These are phyloP conservation scores for Harlomillsia oculata DNA, from an alignment of 1,140 invertebrate genomes.

Conservation along the genomic window DNA sequence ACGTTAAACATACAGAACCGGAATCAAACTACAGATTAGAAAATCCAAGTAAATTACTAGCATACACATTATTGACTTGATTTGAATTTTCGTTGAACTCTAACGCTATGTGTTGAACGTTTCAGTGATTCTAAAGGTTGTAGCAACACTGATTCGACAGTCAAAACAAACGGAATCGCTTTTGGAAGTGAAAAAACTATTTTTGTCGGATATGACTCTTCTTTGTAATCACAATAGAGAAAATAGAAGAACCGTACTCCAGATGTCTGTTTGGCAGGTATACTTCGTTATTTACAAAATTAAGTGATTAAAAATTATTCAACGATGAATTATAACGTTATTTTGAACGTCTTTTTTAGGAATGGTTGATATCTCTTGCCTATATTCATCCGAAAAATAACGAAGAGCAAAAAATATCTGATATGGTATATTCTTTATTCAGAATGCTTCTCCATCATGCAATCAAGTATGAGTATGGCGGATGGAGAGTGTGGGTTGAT, in stretches of 20 bases:
- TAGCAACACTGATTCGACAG: conserved; percentile 91
- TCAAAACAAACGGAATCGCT: conserved; percentile 86
- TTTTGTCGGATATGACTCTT: conserved; percentile 93
- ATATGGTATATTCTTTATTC: conserved; percentile 97
- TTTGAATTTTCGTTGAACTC: neutral
- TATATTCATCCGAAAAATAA: conserved; percentile 93
- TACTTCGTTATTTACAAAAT: conserved; percentile 36
- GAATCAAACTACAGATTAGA: conserved; percentile 89
- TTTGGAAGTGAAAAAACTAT: conserved; percentile 88
- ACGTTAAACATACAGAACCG: conserved; percentile 82
- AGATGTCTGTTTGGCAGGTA: conserved; percentile 99
- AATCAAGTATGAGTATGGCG: conserved; percentile 98
- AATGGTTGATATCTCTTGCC: conserved; percentile 97
- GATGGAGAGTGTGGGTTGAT: conserved; percentile 99
- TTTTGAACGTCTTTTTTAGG: conserved; percentile 46
- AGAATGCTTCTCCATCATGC: conserved; percentile 96
- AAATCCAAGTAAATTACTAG: conserved; percentile 76
- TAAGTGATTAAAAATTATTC: neutral
- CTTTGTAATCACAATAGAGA: conserved; percentile 95
- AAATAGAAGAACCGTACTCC: conserved; percentile 84
- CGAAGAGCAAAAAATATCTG: conserved; percentile 91
- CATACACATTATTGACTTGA: neutral
- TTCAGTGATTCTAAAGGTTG: conserved; percentile 93
- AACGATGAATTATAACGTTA: no score
- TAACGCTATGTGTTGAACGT: neutral